These are phyloP conservation scores for Serrognathus titanus DNA, from an alignment of 2,888 invertebrate species.

Conservation along the genomic window DNA sequence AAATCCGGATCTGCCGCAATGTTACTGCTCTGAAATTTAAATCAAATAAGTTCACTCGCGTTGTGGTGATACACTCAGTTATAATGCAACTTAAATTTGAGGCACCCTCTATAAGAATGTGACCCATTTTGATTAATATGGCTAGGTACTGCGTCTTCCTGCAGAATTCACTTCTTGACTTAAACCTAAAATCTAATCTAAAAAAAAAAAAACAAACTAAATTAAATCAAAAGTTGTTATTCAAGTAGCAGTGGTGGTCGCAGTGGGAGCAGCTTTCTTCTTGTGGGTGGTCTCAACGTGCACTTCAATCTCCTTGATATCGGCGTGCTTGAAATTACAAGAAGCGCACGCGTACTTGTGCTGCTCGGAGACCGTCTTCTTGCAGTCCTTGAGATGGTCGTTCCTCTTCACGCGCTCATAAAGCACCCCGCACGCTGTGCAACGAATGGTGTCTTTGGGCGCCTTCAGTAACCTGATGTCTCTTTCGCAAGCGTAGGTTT, in stretches of 20 bases:
- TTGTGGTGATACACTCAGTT: too few species aligned
- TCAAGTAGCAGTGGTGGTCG: background rate
- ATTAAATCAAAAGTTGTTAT: background rate
- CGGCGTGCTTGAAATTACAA: slow-evolving; percentile 38
- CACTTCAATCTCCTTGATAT: slow-evolving; percentile 33
- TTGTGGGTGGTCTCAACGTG: slow-evolving; percentile 32
- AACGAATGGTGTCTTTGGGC: slow-evolving; percentile 41
- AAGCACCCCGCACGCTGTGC: slow-evolving; percentile 37
- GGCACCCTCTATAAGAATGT: too few species aligned
- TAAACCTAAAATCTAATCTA: background rate
- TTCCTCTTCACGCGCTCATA: slow-evolving; percentile 33
- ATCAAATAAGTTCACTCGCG: too few species aligned
- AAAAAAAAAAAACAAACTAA: background rate
- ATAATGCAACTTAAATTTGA: too few species aligned
- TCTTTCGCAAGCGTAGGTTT: slow-evolving; percentile 31
- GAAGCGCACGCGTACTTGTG: slow-evolving; percentile 38
- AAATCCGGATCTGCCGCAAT: too few species aligned
- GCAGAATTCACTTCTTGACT: too few species aligned
- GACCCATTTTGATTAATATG: too few species aligned
- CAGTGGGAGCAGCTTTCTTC: background rate
- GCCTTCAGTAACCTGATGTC: slow-evolving; percentile 30
- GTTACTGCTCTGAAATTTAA: too few species aligned
- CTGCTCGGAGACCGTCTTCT: slow-evolving; percentile 23
- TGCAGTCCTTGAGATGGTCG: slow-evolving; percentile 35
- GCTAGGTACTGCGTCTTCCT: too few species aligned